Conservation (phyloP, 2,113 vertebrate species). For the Phalacrocorax carbo region DNA sequence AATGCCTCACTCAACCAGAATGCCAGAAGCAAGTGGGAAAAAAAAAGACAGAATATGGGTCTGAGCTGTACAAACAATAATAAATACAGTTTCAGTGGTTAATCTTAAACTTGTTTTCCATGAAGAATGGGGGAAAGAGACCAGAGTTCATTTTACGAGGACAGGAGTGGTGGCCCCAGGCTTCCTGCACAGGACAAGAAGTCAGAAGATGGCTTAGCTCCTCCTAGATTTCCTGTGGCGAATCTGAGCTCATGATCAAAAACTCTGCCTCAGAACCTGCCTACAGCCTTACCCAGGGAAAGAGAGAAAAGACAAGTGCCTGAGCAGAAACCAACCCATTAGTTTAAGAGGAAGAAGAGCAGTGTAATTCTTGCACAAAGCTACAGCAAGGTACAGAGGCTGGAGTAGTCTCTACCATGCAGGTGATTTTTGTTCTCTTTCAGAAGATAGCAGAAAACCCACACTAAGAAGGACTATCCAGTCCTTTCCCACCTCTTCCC, state of each 20-base stretch:
- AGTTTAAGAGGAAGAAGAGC: not conserved
- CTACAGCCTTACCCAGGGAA: not conserved
- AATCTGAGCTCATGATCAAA: not conserved
- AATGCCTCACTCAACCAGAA: not conserved
- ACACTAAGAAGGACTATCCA: not conserved
- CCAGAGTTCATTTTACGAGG: not conserved
- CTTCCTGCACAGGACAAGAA: not conserved
- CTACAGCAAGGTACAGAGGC: not conserved
- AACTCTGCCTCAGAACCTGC: not conserved
- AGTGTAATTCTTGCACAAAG: not conserved
- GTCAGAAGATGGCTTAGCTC: not conserved
- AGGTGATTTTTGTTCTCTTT: not conserved
- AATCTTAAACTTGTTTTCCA: not conserved
- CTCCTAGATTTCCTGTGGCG: not conserved
- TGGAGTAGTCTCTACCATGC: not conserved
- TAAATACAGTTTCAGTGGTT: not conserved
- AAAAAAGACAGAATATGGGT: not conserved
- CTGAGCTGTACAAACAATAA: not conserved
- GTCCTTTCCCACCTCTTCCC: not conserved
- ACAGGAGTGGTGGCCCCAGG: not conserved
- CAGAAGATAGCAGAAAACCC: not conserved
- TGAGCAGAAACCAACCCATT: not conserved
- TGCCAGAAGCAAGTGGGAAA: not conserved
- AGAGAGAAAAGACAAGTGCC: not conserved
- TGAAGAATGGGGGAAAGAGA: not conserved